Base-by-base conservation (phyloP, 2,888 invertebrate species). In the Aspidiotus rigidus region DNA sequence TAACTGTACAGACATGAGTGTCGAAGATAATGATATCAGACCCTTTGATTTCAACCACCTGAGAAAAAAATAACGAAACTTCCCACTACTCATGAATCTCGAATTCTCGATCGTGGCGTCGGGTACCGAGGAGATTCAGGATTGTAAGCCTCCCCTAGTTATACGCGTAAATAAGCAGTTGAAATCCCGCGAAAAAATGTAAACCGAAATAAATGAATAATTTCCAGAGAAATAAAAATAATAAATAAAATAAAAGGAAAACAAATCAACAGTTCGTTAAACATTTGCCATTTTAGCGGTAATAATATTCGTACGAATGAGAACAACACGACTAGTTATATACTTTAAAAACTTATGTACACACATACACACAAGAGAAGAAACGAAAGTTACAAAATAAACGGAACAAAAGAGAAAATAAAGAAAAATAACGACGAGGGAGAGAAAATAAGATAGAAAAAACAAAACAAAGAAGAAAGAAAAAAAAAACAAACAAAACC, bases 291-390 rank as follows among this genome's bases (percentile, higher is more conserved):
- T 49, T n/a, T 13, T 49, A 49, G n/a, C n/a, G 49, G 49, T 49
- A 49, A 49, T 49, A n/a, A 28, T 49, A 11, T 49, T 13, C 49
- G n/a, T 49, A 13, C n/a, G n/a, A 11, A n/a, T 40, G 64, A 64
- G 57, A 44, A 64, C 64, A 57, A 44, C 55, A 42, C 64, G 64
- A 64, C 64, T 64, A 64, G 64, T 56, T 64, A 49, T 49, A 49
- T n/a, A 13, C 49, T 49, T 28, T 28, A 28, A 28, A 49, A 49
- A 49, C n/a, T 49, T n/a, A 49, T 49, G 49, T 49, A 49, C 49
- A 49, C 49, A 49, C 49, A n/a, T 11, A 49, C 49, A 49, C 10
- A 49, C 10, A 49, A 49, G n/a, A 49, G 49, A 49, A 49, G 49
- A 49, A 49, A 49, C 49, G 49, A 49, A 49, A 49, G 49, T 49